Conservation (phyloP, 92 coral and sea anemone species). For the Paramuricea clavata region DNA sequence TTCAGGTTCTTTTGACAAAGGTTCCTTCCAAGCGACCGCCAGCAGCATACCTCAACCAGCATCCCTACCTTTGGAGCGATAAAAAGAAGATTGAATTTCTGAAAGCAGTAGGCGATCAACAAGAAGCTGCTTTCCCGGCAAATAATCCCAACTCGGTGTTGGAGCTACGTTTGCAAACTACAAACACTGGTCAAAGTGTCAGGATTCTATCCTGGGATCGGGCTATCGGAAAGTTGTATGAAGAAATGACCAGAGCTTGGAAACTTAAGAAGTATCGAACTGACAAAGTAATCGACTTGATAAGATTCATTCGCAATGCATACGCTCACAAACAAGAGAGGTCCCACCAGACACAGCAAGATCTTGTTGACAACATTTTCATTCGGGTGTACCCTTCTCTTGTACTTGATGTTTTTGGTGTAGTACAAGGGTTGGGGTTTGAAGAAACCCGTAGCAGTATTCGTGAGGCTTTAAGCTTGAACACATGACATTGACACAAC, state of each 20-base stretch:
- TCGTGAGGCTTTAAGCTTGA: constrained; percentile 8
- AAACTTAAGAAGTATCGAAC: constrained; percentile 47
- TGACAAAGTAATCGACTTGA: constrained; percentile 53
- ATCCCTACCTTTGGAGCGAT: constrained; percentile 75
- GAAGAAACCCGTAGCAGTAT: constrained; percentile 36
- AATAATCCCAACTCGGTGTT: neutral
- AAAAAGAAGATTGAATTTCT: constrained; percentile 74
- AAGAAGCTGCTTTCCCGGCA: constrained; percentile 60
- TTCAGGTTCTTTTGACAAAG: constrained; percentile 30
- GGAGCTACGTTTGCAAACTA: constrained; percentile 15
- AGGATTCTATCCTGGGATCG: constrained; percentile 36
- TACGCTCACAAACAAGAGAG: constrained; percentile 76
- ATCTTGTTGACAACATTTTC: constrained; percentile 47
- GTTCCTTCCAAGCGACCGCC: constrained; percentile 51
- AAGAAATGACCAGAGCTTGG: constrained; percentile 50
- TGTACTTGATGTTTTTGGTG: constrained; percentile 62
- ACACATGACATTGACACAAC: neutral
- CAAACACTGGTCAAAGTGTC: constrained; percentile 38
- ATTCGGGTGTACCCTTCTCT: constrained; percentile 60
- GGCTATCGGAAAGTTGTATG: constrained; percentile 34
- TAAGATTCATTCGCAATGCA: constrained; percentile 72
- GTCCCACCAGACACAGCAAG: constrained; percentile 18
- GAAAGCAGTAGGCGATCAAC: constrained; percentile 69
- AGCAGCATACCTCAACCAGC: constrained; percentile 28
- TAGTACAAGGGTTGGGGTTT: constrained; percentile 43